Percentiles rank a stretch among this genome's conserved stretches.
Evolutionary conservation across 1,140 invertebrate species (phyloP).

Genomic region (Drosophila funebris): DNA sequence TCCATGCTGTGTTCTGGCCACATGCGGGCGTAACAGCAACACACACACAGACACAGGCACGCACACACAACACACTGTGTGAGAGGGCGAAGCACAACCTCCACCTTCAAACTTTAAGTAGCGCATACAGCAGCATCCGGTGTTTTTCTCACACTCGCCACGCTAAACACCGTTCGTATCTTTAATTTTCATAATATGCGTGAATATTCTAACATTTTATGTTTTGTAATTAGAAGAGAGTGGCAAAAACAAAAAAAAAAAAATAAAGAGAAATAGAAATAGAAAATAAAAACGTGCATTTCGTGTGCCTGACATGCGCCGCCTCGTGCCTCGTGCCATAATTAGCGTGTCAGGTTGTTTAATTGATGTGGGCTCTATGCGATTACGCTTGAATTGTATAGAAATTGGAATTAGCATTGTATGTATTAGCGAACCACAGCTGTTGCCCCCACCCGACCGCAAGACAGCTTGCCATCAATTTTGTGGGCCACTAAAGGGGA

Average conservation of each 20-base stretch:
- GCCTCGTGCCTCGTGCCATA: slow-evolving; percentile 44
- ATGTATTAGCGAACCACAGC: neutral
- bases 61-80: slow-evolving; percentile 25
- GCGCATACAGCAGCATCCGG: slow-evolving; percentile 61
- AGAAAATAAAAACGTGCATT: slow-evolving; percentile 1
- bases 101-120: neutral
- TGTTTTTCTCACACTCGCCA: slow-evolving; percentile 64
- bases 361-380: slow-evolving; percentile 54
- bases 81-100: neutral
- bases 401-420: neutral
- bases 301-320: slow-evolving; percentile 46
- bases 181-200: slow-evolving; percentile 82
- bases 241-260: slow-evolving; percentile 28
- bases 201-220: slow-evolving; percentile 79
- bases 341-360: slow-evolving; percentile 74
- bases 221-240: slow-evolving; percentile 81
- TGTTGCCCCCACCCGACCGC: neutral
- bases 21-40: slow-evolving; percentile 63
- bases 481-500: no score
- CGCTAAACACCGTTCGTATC: slow-evolving; percentile 53
- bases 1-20: slow-evolving; percentile 46
- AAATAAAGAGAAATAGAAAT: neutral
- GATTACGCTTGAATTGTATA: slow-evolving; percentile 7
- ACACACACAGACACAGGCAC: neutral
- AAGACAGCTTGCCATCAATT: neutral